Evolutionary conservation across 2,797 vertebrate genomes (phyloP), one percentile per base, ranked within the genome.

Genomic region (Molothrus aeneus): DNA sequence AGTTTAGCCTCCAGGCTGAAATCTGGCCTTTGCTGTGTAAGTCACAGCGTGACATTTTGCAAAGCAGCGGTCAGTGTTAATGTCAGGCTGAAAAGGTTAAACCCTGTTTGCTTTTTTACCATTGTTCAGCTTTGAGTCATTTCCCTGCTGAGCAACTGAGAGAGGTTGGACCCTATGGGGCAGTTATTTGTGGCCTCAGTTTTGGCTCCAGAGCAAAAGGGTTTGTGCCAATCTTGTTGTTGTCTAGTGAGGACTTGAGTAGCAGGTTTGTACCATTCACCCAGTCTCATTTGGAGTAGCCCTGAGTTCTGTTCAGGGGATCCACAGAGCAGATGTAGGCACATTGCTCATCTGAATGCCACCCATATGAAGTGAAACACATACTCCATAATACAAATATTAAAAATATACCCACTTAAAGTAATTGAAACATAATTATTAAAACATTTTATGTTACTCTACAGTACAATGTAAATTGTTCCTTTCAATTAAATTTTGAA

Each of bases 401-500:
- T 20, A 1, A 65, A 83, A 80, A 80, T 36, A 86, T 90, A 74
- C 32, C 71, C 88, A 90, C 40, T n/a, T 78, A 38, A 79, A 92
- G 48, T 72, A 81, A 80, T 92, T 71, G 88, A 95, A 97, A 95
- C n/a, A 53, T 89, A 94, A 92, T 96, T 96, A 97, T 93, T 96
- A 97, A 97, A 97, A 95, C 86, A 40, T 96, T 96, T 97, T 96
- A 97, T 97, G 89, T 97, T 95, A 88, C 92, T 97, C 96, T 96
- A 96, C 92, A 97, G 47, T 95, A 96, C 83, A 95, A 90, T 85
- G 93, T 93, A 95, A 96, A 92, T 82, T 91, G 82, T 82, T 95
- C 65, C 82, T 96, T 92, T 96, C 89, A 75, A 50, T 96, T 97
- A 94, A 80, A 95, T 92, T 97, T 88, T 94, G 91, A 97, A 95